Percentiles rank a stretch among this genome's conserved stretches.
phyloP scores from a whole-genome alignment of 53 echinoderm and acorn worm genomes.

The Patiria pectinifera region DNA sequence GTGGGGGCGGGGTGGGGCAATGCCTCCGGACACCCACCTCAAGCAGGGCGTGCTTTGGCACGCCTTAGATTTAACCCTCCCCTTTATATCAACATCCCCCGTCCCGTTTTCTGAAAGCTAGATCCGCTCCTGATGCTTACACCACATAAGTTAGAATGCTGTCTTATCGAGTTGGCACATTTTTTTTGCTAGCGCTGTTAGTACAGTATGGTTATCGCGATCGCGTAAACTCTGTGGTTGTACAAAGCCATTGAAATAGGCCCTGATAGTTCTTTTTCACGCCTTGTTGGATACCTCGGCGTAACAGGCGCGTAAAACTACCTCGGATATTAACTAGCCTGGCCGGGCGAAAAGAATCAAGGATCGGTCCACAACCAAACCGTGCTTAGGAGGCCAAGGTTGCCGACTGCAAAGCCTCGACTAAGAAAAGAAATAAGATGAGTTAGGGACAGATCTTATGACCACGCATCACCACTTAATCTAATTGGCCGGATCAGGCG shows the following conservation, averaged over 20 bases:
- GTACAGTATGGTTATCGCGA: no score
- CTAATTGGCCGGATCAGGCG: not conserved
- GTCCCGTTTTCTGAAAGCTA: no score
- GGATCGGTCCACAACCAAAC: not conserved
- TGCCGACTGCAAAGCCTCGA: not conserved
- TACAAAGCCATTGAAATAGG: not conserved
- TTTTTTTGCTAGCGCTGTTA: no score
- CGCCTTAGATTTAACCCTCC: no score
- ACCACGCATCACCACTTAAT: not conserved
- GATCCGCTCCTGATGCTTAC: no score
- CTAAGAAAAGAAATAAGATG: not conserved
- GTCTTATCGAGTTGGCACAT: no score
- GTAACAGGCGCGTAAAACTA: not conserved
- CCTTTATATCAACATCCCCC: no score
- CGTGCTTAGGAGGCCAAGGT: not conserved
- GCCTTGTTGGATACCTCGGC: not conserved
- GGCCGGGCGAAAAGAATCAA: not conserved
- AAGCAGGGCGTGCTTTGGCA: no score
- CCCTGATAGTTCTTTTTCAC: not conserved
- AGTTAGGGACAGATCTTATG: not conserved
- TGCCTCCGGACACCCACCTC: no score
- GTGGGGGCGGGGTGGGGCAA: no score
- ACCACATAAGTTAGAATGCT: no score
- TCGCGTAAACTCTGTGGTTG: not conserved
- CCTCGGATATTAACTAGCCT: no score